These are phyloP conservation scores for Mesorhabditis sp. DNA, from an alignment of 2,888 invertebrate genomes.

Conservation along the genomic window DNA sequence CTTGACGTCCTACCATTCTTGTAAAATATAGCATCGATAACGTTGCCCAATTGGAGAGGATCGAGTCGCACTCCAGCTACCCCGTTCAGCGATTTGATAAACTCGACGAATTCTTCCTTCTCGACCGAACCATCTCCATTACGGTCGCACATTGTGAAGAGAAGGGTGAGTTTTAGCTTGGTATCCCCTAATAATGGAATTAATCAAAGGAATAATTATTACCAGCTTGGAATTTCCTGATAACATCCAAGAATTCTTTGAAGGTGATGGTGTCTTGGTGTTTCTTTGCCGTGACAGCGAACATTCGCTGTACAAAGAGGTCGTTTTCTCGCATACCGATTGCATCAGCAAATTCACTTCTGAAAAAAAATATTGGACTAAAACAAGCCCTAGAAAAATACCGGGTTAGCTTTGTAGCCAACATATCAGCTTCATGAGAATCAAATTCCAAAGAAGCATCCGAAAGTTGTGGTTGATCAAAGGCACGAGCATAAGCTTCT, in stretches of 20 bases:
- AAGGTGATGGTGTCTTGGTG: constrained; percentile 79
- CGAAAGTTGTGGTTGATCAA: constrained; percentile 33
- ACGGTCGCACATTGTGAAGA: constrained; percentile 95
- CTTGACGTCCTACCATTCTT: constrained; percentile 16
- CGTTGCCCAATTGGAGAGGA: constrained; percentile 25
- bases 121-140: constrained; percentile 89
- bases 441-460: constrained; percentile 28
- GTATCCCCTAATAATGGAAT: background rate
- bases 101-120: constrained; percentile 85
- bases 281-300: constrained; percentile 82
- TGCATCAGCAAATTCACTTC: constrained; percentile 84
- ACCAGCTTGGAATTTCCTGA: constrained; percentile 44
- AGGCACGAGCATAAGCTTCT: constrained; percentile 34
- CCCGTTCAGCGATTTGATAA: constrained; percentile 66
- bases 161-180: constrained; percentile 69
- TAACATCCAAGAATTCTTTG: constrained; percentile 82
- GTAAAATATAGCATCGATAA: constrained; percentile 34
- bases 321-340: constrained; percentile 91
- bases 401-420: constrained; percentile 47
- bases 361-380: background rate
- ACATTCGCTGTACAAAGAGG: constrained; percentile 93
- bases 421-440: constrained; percentile 33
- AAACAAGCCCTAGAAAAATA: background rate
- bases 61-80: constrained; percentile 53
- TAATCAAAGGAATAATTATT: background rate